Conservation (phyloP, 2,888 invertebrate species). For the Elysia crispata region DNA sequence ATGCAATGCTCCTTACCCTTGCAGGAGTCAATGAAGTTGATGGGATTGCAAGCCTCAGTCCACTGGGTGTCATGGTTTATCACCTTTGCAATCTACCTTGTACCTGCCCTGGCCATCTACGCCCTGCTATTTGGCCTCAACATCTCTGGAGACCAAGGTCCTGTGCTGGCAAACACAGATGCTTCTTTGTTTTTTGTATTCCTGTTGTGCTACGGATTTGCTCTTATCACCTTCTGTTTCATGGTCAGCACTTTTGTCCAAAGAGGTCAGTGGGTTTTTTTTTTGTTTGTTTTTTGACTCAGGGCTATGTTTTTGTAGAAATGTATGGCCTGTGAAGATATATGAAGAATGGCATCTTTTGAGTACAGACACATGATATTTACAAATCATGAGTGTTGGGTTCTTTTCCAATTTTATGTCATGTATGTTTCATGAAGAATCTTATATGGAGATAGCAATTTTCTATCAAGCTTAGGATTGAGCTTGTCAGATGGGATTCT, state of each 20-base stretch:
- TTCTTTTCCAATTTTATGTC: too few relatives aligned
- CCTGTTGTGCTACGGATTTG: conserved; percentile 84
- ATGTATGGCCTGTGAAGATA: too few relatives aligned
- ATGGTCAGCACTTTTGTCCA: conserved; percentile 89
- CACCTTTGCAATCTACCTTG: conserved; percentile 84
- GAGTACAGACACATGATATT: too few relatives aligned
- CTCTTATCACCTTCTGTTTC: conserved; percentile 88
- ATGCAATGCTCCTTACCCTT: background rate
- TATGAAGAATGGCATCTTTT: too few relatives aligned
- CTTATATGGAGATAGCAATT: too few relatives aligned
- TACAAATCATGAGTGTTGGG: too few relatives aligned
- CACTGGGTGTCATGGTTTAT: conserved; percentile 92
- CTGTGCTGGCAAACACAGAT: conserved; percentile 77
- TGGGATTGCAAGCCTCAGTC: conserved; percentile 89
- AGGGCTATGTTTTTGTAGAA: too few relatives aligned
- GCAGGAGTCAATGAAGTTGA: conserved; percentile 93
- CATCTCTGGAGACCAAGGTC: conserved; percentile 54
- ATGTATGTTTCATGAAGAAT: too few relatives aligned
- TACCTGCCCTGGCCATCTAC: conserved; percentile 81
- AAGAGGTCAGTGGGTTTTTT: conserved; percentile 81
- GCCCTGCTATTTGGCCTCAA: conserved; percentile 73
- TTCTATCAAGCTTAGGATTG: too few relatives aligned
- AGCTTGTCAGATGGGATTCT: too few relatives aligned
- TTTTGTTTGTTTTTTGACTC: too few relatives aligned
- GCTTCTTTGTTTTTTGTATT: conserved; percentile 85